Percentiles rank a stretch among this genome's conserved stretches.
These are phyloP conservation scores for Siniperca scherzeri DNA, from an alignment of 2,797 vertebrate species.

Conservation along the genomic window DNA sequence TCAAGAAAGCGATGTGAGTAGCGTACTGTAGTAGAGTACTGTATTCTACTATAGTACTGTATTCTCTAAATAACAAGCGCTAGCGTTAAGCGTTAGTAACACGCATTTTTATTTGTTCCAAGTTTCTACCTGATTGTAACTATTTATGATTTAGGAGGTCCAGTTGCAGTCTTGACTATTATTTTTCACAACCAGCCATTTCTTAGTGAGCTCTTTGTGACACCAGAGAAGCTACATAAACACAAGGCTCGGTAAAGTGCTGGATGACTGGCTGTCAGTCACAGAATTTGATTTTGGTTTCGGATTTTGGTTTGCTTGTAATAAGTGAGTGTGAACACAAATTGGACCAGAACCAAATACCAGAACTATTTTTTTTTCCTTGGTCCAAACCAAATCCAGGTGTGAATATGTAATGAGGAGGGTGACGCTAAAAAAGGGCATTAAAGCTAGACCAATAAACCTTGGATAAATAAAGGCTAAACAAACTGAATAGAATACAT, in stretches of 20 bases:
- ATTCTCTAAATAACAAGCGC: too few relatives aligned
- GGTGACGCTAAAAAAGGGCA: background rate
- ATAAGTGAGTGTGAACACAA: background rate
- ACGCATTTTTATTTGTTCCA: too few relatives aligned
- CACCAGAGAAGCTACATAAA: background rate
- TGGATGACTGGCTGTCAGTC: background rate
- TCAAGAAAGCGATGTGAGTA: background rate
- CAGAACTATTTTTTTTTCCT: background rate
- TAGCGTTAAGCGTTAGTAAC: too few relatives aligned
- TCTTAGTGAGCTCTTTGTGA: background rate
- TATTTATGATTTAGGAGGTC: background rate
- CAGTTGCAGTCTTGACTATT: background rate
- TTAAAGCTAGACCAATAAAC: background rate
- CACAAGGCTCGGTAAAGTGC: background rate
- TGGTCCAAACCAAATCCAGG: background rate
- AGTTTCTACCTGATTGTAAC: too few relatives aligned
- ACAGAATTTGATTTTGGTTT: background rate
- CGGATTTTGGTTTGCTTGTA: background rate
- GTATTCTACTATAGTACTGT: too few relatives aligned
- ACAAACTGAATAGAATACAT: background rate
- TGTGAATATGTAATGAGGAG: background rate
- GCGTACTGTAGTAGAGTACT: too few relatives aligned
- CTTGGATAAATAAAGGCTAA: background rate
- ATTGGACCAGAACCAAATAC: background rate
- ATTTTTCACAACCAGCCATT: background rate